Conservation (phyloP, 2,113 vertebrate genomes). For the Oncorhynchus nerka region DNA sequence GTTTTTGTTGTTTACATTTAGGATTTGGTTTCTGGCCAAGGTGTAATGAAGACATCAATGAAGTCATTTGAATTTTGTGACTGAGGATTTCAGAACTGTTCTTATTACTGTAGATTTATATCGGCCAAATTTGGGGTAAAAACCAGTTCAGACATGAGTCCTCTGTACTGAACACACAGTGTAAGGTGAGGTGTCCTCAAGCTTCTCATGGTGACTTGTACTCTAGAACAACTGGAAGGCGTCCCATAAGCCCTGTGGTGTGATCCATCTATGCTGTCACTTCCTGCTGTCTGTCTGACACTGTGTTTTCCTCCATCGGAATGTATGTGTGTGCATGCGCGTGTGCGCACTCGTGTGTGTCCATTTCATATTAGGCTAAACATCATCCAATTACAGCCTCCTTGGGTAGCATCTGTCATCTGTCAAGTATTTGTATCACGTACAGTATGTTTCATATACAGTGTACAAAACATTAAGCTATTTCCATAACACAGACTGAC, state of each 20-base stretch:
- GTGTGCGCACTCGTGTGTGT: background rate
- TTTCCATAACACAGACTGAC: too few relatives aligned
- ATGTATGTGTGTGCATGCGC: too few relatives aligned
- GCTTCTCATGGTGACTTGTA: too few relatives aligned
- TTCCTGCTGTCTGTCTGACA: background rate
- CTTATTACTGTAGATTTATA: too few relatives aligned
- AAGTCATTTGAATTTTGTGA: background rate
- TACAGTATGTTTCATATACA: background rate
- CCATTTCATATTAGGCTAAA: background rate
- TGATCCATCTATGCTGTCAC: conserved; percentile 2
- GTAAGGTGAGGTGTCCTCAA: background rate
- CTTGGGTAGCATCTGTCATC: background rate
- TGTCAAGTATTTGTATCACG: background rate
- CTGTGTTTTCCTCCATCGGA: background rate
- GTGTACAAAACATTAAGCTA: too few relatives aligned
- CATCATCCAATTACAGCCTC: background rate
- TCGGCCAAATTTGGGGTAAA: background rate
- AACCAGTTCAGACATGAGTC: background rate
- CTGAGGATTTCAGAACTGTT: background rate
- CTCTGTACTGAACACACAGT: background rate
- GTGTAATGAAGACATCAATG: background rate
- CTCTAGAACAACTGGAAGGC: conserved; percentile 1
- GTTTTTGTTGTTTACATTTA: background rate
- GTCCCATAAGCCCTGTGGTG: background rate
- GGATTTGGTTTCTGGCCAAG: background rate